Base-by-base conservation (phyloP, 2,797 vertebrate genomes). In the Tauraco hartlaubi region DNA sequence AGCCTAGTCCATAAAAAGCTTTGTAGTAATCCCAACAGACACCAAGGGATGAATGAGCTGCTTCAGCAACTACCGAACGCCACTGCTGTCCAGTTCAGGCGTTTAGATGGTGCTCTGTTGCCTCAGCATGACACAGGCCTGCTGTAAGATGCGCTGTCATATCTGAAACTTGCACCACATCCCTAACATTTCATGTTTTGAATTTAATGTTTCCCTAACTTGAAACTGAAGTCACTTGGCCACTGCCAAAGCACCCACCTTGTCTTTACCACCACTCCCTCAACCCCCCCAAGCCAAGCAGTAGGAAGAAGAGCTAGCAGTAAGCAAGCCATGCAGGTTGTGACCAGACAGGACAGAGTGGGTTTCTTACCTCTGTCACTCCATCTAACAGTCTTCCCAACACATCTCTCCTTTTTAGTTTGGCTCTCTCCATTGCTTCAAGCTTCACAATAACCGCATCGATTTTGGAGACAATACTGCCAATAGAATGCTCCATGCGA, bases 401-500 rank as follows among this genome's bases (percentile, higher is more conserved):
- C 48, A 99, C 98, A 35, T 99, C 99, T 64, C 99, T 98, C 82
- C 99, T 98, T 94, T 99, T 99, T 20, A 99, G 96, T 77, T 99
- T 99, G 49, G 98, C 99, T 81, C 98, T 98, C 97, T 99, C 99
- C 99, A 99, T 99, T 14, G 98, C 98, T 95, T 99, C 99, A 37
- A 99, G 97, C 98, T 99, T 99, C 90, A 99, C 99, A 0, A 99
- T 99, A 25, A 99, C 99, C 0, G 99, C 99, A 1, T 99, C 99
- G 0, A 99, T 99, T 98, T 99, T 99, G 54, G 99, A 99, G 88
- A 99, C 99, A 0, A 99, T 99, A 79, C 99, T 99, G 92, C 99
- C 99, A 0, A 99, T 99, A 6, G 99, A 99, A 88, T 99, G 99
- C 87, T 99, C 99, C 99, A 99, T 99, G 35, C 99, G 98, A 97